Evolutionary conservation across 2,113 vertebrate species (phyloP).

Genomic region (Colossoma macropomum): DNA sequence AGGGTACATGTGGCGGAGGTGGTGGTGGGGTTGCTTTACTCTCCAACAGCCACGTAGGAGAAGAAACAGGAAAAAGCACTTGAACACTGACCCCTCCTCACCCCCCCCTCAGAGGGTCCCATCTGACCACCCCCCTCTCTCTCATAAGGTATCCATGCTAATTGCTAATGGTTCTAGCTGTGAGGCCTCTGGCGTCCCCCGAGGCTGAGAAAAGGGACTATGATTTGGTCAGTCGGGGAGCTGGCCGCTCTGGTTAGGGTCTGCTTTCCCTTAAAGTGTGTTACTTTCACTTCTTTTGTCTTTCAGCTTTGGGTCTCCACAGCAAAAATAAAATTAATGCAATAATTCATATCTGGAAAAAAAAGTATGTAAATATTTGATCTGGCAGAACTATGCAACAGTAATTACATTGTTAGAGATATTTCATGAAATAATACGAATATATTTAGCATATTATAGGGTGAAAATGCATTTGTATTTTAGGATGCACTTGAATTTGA

Average conservation of each 20-base stretch:
- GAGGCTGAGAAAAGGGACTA: conserved; percentile 46
- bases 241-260: conserved; percentile 4
- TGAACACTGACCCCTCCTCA: conserved; percentile 46
- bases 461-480: no score
- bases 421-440: no score
- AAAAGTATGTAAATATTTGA: not conserved
- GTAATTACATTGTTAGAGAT: no score
- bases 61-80: conserved; percentile 78
- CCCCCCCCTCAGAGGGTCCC: conserved; percentile 30
- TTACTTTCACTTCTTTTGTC: not conserved
- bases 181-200: conserved; percentile 34
- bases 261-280: not conserved
- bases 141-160: conserved; percentile 75
- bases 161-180: conserved; percentile 68
- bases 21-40: conserved; percentile 29
- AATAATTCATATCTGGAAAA: not conserved
- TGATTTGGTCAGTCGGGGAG: conserved; percentile 11
- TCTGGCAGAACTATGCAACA: no score
- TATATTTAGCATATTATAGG: no score
- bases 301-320: not conserved
- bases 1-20: conserved; percentile 24
- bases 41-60: conserved; percentile 58
- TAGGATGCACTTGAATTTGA: no score
- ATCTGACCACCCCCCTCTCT: conserved; percentile 27
- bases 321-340: not conserved